phyloP scores from a whole-genome alignment of 1,140 invertebrate genomes.

The Himalopsyche phryganea region DNA sequence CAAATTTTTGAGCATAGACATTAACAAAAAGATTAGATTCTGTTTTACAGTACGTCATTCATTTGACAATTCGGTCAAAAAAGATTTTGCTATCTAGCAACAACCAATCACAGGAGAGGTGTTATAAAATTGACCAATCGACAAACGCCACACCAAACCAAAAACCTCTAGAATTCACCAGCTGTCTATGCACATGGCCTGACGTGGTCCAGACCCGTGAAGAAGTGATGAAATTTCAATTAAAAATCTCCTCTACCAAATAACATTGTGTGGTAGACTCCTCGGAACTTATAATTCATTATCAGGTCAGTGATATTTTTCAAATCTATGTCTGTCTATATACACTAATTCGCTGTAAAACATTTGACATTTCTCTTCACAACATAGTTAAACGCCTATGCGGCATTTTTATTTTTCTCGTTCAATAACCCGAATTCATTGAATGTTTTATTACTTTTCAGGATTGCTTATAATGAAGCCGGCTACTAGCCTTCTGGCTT shows the following conservation, averaged over 20 bases:
- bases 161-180: constrained; percentile 11
- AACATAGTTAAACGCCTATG: not conserved
- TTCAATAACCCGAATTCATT: not conserved
- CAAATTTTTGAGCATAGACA: no score
- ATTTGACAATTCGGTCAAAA: no score
- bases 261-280: constrained; percentile 8
- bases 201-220: constrained; percentile 15
- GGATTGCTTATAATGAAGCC: constrained; percentile 5
- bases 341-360: not conserved
- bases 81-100: no score
- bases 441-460: constrained; percentile 5
- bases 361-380: constrained; percentile 13
- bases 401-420: constrained; percentile 1
- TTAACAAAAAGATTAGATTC: no score
- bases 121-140: constrained; percentile 10
- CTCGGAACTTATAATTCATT: not conserved
- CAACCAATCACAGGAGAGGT: no score
- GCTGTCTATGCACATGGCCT: constrained; percentile 23
- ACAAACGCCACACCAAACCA: constrained; percentile 14
- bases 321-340: not conserved
- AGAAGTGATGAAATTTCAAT: constrained; percentile 23
- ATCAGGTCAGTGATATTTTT: constrained; percentile 3
- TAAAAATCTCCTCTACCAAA: constrained; percentile 11
- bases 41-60: no score
- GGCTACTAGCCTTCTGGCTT: not conserved